Evolutionary conservation across 2,113 vertebrate genomes (phyloP).

Genomic region (Cepphus grylle): DNA sequence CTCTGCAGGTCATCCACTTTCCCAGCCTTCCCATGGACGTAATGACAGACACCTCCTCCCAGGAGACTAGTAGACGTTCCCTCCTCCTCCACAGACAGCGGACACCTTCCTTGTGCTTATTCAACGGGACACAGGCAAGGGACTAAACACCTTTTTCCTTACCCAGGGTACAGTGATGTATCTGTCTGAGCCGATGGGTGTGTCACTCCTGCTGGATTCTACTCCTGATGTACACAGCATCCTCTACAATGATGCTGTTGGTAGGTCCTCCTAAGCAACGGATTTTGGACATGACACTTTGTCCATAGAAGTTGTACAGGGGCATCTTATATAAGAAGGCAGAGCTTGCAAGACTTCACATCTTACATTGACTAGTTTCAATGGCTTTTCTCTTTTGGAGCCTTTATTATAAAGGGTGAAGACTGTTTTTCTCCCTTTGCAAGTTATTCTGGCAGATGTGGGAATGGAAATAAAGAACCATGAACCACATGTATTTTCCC

Average conservation of each 20-base stretch:
- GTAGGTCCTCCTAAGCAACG: background rate
- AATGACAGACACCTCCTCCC: too few relatives aligned
- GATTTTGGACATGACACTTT: background rate
- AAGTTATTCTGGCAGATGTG: background rate
- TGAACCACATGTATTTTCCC: background rate
- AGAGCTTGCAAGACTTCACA: background rate
- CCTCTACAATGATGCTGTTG: accelerated
- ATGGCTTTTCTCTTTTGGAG: background rate
- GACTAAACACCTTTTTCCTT: background rate
- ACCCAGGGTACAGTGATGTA: too few relatives aligned
- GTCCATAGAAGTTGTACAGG: background rate
- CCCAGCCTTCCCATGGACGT: background rate
- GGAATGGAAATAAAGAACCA: background rate
- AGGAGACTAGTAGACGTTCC: background rate
- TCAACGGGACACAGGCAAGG: background rate
- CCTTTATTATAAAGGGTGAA: background rate
- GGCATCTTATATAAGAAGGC: background rate
- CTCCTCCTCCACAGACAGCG: background rate
- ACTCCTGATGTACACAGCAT: background rate
- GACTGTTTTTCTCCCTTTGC: background rate
- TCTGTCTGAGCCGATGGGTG: background rate
- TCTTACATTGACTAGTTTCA: background rate
- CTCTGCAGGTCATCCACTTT: background rate
- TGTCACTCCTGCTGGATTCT: background rate
- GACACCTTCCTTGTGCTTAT: background rate